A percentile compares a stretch with the other conserved stretches of the same genome.
Conservation (phyloP, 2,113 vertebrate species). For the Gymnocephalus cernua region DNA sequence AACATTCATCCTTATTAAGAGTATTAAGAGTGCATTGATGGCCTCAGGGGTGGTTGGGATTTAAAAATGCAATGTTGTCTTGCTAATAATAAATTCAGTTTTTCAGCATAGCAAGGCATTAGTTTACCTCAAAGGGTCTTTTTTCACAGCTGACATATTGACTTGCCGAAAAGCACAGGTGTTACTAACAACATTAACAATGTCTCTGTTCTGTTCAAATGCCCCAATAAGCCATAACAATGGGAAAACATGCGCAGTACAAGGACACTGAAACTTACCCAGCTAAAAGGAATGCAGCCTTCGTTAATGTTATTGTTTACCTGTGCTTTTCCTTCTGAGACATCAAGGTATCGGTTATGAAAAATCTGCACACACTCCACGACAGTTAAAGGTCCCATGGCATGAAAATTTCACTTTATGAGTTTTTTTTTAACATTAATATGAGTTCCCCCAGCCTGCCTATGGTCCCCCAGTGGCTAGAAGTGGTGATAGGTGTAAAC, state of each 20-base stretch:
- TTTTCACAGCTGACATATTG: conserved; percentile 10
- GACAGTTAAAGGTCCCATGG: no score
- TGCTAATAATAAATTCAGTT: neutral
- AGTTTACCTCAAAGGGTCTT: neutral
- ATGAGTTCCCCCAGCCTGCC: no score
- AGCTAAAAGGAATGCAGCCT: neutral
- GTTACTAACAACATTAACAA: neutral
- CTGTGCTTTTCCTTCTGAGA: neutral
- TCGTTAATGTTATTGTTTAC: conserved; percentile 5
- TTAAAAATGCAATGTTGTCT: conserved; percentile 12
- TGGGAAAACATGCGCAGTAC: neutral
- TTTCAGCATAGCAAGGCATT: neutral
- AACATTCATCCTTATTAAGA: neutral
- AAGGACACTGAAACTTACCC: neutral
- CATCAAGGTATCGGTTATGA: neutral
- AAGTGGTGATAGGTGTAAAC: no score
- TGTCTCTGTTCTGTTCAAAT: neutral
- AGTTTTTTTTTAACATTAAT: no score
- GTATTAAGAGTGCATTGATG: neutral
- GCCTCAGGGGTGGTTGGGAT: neutral
- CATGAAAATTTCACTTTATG: no score
- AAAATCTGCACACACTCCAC: neutral
- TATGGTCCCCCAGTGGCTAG: no score
- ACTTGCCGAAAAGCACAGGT: no score
- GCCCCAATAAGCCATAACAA: neutral